Base-by-base conservation (phyloP, 2,888 invertebrate species). In the Noctua janthina region DNA sequence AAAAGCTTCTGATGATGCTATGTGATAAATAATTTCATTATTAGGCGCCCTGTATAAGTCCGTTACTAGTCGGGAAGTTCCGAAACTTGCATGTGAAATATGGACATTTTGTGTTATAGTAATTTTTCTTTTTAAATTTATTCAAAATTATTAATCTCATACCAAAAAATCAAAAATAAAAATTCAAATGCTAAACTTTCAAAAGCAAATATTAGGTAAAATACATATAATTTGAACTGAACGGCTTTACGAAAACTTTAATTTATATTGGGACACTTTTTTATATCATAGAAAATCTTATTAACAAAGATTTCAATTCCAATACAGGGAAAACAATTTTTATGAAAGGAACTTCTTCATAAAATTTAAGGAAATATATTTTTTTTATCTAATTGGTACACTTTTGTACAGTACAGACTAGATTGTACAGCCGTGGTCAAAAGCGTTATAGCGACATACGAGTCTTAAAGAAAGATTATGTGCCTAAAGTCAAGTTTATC, bases 401-500 rank as follows among this genome's bases (percentile, higher is more conserved):
- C 72, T 87, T 94, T 91, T 92, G 90, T 93, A 94, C 92, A 93
- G 87, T 90, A 89, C 89, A 84, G 93, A 94, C 93, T 93, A 94
- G 92, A 92, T 76, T 74, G 90, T 92, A 93, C 91, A 90, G 91
- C 91, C 92, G 91, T 89, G 91, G 91, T 85, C 93, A 92, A 83
- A 91, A 91, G 89, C 90, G 82, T 84, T 68, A 43, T 29, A 29
- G 29, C 29, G 29, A 29, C 71, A 85, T 76, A 84, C 72, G 74
- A 74, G 64, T 76, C 68, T 84, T 79, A 84, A 76, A 74, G 64
- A 78, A 76, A 74, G 64, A 78, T 69, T 46, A 43, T 72, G 69
- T 77, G 67, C 51, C 49, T 78, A 81, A 49, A 71, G 46, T 76
- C 66, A 70, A 68, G 67, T 84, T 87, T 23, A 79, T 72, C 73